These are phyloP conservation scores for Brachypalpus laphriformis DNA, from an alignment of 2,888 invertebrate genomes.

Conservation along the genomic window DNA sequence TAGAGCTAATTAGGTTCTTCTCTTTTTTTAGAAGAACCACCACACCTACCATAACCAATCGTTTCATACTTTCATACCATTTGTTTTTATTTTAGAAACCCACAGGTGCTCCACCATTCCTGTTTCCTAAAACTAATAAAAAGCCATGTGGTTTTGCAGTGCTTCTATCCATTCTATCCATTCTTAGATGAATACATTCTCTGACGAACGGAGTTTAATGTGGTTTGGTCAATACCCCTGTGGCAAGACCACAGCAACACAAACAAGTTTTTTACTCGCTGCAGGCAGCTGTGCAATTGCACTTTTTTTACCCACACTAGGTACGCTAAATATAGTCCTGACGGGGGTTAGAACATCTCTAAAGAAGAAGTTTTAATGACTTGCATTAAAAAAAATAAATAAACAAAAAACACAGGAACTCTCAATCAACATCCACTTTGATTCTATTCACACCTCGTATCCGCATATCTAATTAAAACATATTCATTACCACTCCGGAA, in stretches of 20 bases:
- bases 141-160: neutral
- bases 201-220: neutral
- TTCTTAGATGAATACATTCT: neutral
- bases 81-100: too few species aligned
- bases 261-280: neutral
- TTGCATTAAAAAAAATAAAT: neutral
- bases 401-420: too few species aligned
- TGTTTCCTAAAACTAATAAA: neutral
- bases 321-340: too few species aligned
- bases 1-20: too few species aligned
- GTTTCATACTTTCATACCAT: too few species aligned
- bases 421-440: neutral
- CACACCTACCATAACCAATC: too few species aligned
- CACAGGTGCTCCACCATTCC: neutral
- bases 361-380: too few species aligned
- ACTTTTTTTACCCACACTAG: too few species aligned
- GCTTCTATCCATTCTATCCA: neutral
- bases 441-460: slow-evolving; percentile 22
- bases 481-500: slow-evolving; percentile 34
- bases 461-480: slow-evolving; percentile 41
- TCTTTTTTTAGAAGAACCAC: too few species aligned
- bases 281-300: too few species aligned
- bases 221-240: neutral
- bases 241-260: neutral
- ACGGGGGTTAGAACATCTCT: too few species aligned